These are phyloP conservation scores for Lytechinus variegatus DNA, from an alignment of 35 echinoderm and acorn worm genomes.

Conservation along the genomic window DNA sequence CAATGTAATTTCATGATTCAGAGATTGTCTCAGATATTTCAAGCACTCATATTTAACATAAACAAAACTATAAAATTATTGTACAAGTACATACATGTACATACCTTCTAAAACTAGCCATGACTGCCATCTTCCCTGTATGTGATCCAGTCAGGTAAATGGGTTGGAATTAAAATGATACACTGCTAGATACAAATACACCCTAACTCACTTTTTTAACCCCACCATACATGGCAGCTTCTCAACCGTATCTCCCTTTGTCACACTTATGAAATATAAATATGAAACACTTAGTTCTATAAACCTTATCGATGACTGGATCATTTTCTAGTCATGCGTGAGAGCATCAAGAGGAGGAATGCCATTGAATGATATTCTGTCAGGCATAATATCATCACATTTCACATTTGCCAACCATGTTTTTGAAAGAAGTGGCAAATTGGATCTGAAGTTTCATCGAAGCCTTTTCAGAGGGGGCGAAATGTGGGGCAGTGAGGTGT, in stretches of 20 bases:
- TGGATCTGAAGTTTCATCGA: background rate
- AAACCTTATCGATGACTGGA: background rate
- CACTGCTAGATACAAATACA: background rate
- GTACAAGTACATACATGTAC: background rate
- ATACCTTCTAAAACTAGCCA: background rate
- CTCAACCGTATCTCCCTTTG: background rate
- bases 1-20: background rate
- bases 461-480: background rate
- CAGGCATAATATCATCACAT: background rate
- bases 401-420: background rate
- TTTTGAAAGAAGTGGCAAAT: background rate
- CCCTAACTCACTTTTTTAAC: background rate
- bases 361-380: background rate
- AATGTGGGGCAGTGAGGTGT: background rate
- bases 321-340: slow-evolving; percentile 11
- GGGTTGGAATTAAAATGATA: background rate
- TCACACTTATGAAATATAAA: background rate
- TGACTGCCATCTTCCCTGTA: background rate
- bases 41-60: background rate
- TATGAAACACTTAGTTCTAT: background rate
- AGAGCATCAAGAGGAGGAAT: background rate
- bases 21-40: background rate
- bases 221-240: background rate
- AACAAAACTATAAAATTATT: background rate
- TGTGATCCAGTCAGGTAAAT: background rate